A percentile compares a stretch with the other conserved stretches of the same genome.
phyloP scores from a whole-genome alignment of 2,113 vertebrate species.

The Coreoperca whiteheadi region DNA sequence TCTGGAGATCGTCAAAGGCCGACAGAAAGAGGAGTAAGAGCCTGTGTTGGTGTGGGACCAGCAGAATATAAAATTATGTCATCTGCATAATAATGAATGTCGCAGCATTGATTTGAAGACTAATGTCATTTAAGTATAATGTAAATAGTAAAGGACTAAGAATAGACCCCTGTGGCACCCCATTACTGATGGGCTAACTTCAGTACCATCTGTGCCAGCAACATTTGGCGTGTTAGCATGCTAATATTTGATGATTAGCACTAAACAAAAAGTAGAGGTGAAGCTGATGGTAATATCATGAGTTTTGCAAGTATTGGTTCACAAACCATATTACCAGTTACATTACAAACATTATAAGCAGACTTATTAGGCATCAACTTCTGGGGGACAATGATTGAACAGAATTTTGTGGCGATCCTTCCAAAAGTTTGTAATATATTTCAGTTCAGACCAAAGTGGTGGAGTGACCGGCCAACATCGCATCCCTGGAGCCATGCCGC shows the following conservation, averaged over 20 bases:
- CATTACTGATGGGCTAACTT: neutral
- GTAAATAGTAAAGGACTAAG: neutral
- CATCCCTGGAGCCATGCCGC: neutral
- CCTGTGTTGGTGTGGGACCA: neutral
- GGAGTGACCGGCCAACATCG: too few relatives aligned
- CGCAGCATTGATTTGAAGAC: neutral
- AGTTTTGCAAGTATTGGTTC: too few relatives aligned
- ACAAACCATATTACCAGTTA: too few relatives aligned
- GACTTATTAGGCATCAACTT: too few relatives aligned
- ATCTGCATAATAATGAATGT: neutral
- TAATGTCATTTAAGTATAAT: neutral
- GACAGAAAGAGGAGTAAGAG: too few relatives aligned
- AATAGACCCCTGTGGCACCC: neutral
- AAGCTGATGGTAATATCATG: neutral
- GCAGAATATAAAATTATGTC: neutral
- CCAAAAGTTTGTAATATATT: too few relatives aligned
- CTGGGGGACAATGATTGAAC: too few relatives aligned
- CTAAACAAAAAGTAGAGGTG: neutral
- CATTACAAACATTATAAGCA: too few relatives aligned
- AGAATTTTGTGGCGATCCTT: too few relatives aligned
- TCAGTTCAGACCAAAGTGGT: too few relatives aligned
- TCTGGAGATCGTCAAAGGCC: neutral
- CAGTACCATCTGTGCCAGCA: neutral
- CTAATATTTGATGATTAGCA: neutral
- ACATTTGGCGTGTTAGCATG: neutral